These are phyloP conservation scores for Ophthalmotilapia sp. DNA, from an alignment of 2,113 vertebrate species.

Conservation along the genomic window DNA sequence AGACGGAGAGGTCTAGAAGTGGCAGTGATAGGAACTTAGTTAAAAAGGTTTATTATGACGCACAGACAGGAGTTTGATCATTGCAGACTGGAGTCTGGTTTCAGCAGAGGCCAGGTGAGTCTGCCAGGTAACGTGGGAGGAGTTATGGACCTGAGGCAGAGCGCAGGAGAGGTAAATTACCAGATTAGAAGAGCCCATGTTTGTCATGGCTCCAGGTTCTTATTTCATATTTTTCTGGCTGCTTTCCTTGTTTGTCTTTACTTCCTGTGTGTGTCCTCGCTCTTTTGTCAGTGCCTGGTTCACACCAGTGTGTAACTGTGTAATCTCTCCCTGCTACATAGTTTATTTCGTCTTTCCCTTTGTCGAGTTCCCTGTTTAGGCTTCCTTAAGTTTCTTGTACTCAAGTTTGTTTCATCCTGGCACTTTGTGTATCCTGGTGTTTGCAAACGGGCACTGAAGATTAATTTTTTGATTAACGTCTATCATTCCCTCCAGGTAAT, in stretches of 20 bases:
- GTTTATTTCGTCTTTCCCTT: background rate
- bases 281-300: background rate
- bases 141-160: fast-evolving
- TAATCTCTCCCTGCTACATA: background rate
- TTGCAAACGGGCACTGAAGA: background rate
- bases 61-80: background rate
- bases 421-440: background rate
- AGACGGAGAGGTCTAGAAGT: fast-evolving
- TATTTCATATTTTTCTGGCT: background rate
- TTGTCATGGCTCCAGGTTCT: background rate
- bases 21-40: fast-evolving
- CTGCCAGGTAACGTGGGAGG: fast-evolving
- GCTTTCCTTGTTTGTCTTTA: background rate
- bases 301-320: background rate
- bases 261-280: background rate
- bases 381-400: background rate
- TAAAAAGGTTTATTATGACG: background rate
- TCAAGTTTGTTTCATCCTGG: background rate
- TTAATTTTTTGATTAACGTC: fast-evolving
- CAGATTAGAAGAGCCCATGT: background rate
- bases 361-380: background rate
- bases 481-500: background rate
- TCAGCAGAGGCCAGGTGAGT: background rate
- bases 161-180: fast-evolving
- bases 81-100: background rate